Percentiles rank a stretch among this genome's conserved stretches.
Conservation (phyloP, 1,140 invertebrate genomes). For the Caenorhabditis elegans region DNA sequence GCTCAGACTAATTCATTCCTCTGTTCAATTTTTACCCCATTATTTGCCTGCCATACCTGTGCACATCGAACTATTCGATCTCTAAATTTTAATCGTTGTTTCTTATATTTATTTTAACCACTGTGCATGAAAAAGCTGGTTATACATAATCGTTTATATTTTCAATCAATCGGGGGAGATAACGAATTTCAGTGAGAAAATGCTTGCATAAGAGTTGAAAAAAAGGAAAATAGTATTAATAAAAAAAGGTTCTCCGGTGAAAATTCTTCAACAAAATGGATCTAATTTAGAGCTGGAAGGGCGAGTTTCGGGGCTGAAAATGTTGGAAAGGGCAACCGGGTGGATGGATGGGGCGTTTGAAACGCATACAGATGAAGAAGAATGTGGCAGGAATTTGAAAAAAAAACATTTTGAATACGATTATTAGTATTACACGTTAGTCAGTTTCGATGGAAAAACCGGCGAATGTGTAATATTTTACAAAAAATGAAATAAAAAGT, state of each 20-base stretch:
- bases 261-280: not conserved
- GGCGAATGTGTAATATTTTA: too few species aligned
- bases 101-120: too few species aligned
- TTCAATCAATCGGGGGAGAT: not conserved
- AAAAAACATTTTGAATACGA: not conserved
- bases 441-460: too few species aligned
- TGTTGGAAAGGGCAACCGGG: not conserved
- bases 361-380: not conserved
- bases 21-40: too few species aligned
- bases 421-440: too few species aligned
- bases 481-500: not conserved
- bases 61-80: too few species aligned
- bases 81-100: too few species aligned
- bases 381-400: not conserved
- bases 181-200: too few species aligned
- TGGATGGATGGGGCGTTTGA: not conserved
- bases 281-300: not conserved
- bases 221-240: not conserved
- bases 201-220: not conserved
- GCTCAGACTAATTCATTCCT: too few species aligned
- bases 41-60: too few species aligned
- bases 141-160: slow-evolving; percentile 1
- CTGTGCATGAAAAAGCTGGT: not conserved
- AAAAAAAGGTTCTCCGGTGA: slow-evolving; percentile 3
- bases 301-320: not conserved